Base-by-base conservation (phyloP, 2,113 vertebrate genomes). In the Mustela nigripes region DNA sequence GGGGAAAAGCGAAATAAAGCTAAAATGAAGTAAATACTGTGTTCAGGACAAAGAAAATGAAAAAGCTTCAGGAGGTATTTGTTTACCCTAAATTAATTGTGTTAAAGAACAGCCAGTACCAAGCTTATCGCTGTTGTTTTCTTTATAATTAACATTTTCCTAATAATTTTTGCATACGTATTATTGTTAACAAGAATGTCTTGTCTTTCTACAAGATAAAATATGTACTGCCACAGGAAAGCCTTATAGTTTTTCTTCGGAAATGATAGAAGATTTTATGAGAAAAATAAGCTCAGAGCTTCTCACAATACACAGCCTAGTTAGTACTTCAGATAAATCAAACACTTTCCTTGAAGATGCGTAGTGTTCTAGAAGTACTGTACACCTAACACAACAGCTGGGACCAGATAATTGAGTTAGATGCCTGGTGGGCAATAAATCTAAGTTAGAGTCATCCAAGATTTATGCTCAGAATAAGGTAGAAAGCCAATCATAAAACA, bases 361-460 rank as follows among this genome's bases (percentile, higher is more conserved):
- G 11, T 22, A 56, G 73, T 58, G 24, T 87, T 76, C 39, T 63
- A 71, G 36, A 96, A 92, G 50, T 78, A 67, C 71, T 92, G 39
- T 81, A 65, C 4, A 88, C 39, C 31, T 78, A 92, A 92, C 42
- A 36, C 65, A 97, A 73, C 80, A 97, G 80, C 94, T 97, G 88
- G 92, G 81, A 82, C 79, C 84, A 78, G 69, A 97, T 97, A 97
- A 97, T 97, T 98, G 84, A 94, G 94, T 97, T 96, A 93, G 69
- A 71, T 94, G 88, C 18, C 84, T 96, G 89, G 22, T 89, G 31
- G 78, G 88, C 88, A 93, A 94, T 95, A 98, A 97, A 97, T 97
- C 93, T 97, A 62, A 91, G 95, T 95, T 95, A 95, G 83, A 96
- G 60, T 97, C 71, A 42, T 79, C 71, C 26, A 86, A 88, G 97